Evolutionary conservation across 1,140 invertebrate species (phyloP), one percentile per base, ranked within the genome.

Genomic region (Pseudomyrmex cubaensis): DNA sequence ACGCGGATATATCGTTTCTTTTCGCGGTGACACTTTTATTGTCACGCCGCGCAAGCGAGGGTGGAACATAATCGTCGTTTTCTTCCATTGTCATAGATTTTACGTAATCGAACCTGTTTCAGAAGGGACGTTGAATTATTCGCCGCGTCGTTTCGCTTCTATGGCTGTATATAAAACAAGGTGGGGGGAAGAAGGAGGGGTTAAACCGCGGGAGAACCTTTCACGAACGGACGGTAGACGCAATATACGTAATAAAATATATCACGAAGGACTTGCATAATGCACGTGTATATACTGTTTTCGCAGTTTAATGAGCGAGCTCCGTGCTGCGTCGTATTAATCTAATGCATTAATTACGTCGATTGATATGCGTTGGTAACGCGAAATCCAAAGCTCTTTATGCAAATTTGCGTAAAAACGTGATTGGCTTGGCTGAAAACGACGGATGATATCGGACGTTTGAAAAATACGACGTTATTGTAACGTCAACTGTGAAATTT

Each of bases 251-350:
- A 67, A 67, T n/a, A 22, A 67, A 46, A 59, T 20, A 3, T n/a
- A 35, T 7, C 25, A 67, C 20, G 20, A 70, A 48, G 12, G 9
- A 59, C 59, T 48, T 70, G 22, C 15, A 50, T 59, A 35, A 25
- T 13, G 17, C 35, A 70, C 64, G 20, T 25, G 62, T 15, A 4
- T 62, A 15, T 25, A 77, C 35, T 67, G 69, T 59, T 70, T 69
- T 72, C 12, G 22, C 12, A 3, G 35, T 35, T 35, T 80, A 80
- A 80, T 59, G 54, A 59, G 44, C 76, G 15, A 50, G 3, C 44
- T 72, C 22, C 66, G 66, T 80, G 76, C n/a, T 44, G 46, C 22
- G 48, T 12, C 44, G 4, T 80, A 80, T 80, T 72, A 80, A 80
- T 77, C 67, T 50, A 35, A 22, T 20, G 35, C 54, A 70, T 80